Percentiles rank a stretch among this genome's conserved stretches.
Conservation (phyloP, 2,797 vertebrate species). For the Siniperca undulata region DNA sequence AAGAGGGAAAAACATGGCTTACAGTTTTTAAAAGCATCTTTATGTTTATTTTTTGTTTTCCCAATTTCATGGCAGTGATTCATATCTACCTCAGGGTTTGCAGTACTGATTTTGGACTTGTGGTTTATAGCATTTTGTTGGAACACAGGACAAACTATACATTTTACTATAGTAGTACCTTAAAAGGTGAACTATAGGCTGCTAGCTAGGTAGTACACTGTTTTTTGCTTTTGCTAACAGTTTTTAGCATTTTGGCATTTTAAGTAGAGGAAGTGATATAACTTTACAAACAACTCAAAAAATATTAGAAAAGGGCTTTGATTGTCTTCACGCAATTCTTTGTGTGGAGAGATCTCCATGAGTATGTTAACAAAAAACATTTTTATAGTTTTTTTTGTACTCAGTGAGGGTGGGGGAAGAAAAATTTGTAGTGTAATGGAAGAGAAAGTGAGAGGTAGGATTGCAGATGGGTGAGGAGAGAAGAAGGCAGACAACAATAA, state of each 20-base stretch:
- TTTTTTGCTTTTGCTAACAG: conserved; percentile 34
- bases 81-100: conserved; percentile 30
- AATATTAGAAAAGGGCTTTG: conserved; percentile 70
- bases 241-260: conserved; percentile 64
- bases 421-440: conserved; percentile 35
- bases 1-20: conserved; percentile 40
- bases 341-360: conserved; percentile 65
- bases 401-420: conserved; percentile 36
- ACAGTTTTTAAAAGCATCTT: conserved; percentile 23
- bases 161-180: conserved; percentile 37
- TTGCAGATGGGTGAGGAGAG: conserved; percentile 47
- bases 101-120: conserved; percentile 32
- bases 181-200: conserved; percentile 43
- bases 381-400: conserved; percentile 39
- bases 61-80: conserved; percentile 38
- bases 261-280: conserved; percentile 60
- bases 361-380: conserved; percentile 47
- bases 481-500: conserved; percentile 55
- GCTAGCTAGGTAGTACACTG: conserved; percentile 39
- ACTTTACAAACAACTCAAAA: conserved; percentile 68
- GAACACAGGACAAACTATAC: conserved; percentile 40
- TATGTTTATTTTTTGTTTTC: not conserved
- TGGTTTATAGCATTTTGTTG: conserved; percentile 38
- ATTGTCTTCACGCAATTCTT: conserved; percentile 85
- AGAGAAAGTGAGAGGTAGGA: conserved; percentile 51